A percentile compares a stretch with the other conserved stretches of the same genome.
These are phyloP conservation scores for Auanema freiburgensis DNA, from an alignment of 2,888 invertebrate species.

Conservation along the genomic window DNA sequence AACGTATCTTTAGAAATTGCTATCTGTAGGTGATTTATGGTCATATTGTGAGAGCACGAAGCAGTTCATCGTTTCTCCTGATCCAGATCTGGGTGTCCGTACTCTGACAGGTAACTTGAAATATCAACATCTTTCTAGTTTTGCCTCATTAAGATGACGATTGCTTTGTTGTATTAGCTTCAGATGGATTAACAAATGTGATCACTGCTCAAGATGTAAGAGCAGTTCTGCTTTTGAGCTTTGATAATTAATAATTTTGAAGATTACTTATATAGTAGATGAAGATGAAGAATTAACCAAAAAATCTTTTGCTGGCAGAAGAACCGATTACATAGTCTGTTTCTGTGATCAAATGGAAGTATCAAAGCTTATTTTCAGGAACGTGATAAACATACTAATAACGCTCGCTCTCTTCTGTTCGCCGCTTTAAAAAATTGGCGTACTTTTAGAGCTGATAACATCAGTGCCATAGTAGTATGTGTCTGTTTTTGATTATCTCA, in stretches of 20 bases:
- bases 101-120: slow-evolving; percentile 9
- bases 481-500: slow-evolving; percentile 40
- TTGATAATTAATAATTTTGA: neutral
- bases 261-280: neutral
- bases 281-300: slow-evolving; percentile 9
- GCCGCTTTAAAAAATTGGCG: slow-evolving; percentile 83
- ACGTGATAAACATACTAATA: slow-evolving; percentile 71
- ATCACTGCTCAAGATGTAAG: slow-evolving; percentile 80
- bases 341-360: neutral
- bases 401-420: slow-evolving; percentile 85
- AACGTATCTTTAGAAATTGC: neutral
- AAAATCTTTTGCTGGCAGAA: slow-evolving; percentile 12
- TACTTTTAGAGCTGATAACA: slow-evolving; percentile 89
- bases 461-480: slow-evolving; percentile 88
- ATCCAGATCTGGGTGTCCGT: slow-evolving; percentile 85
- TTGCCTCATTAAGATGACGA: slow-evolving; percentile 66
- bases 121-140: neutral
- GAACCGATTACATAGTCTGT: slow-evolving; percentile 1
- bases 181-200: slow-evolving; percentile 97
- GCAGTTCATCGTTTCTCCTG: slow-evolving; percentile 94
- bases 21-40: slow-evolving; percentile 96
- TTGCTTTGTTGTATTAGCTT: slow-evolving; percentile 85
- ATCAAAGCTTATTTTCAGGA: neutral
- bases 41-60: slow-evolving; percentile 88
- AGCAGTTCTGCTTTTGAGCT: slow-evolving; percentile 14